Evolutionary conservation across 2,797 vertebrate genomes (phyloP), one percentile per base, ranked within the genome.

Genomic region (Taeniopygia guttata): DNA sequence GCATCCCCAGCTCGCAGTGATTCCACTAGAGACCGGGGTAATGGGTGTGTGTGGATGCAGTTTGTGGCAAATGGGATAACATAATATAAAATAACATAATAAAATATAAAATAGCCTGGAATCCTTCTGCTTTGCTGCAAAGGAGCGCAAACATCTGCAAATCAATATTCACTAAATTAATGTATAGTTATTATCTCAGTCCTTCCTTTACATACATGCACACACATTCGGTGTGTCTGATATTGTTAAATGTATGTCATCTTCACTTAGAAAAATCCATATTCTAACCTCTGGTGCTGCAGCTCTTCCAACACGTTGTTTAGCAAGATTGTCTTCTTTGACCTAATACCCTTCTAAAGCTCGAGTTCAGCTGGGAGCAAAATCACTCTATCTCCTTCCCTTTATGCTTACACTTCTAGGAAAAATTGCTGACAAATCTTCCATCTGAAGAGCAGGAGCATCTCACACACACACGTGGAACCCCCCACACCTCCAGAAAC

Each of bases 381-480:
- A 87, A 69, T 17, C 62, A 43, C 36, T 67, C 10, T 3, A n/a
- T 70, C 36, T 72, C 93, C 40, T 72, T 93, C 40, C 26, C 26
- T 82, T 26, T 63, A 70, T n/a, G 14, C 74, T 94, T 72, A 49
- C 34, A 56, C 15, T 89, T 87, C n/a, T 16, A 60, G 29, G 73
- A 80, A 59, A 62, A 94, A 79, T 22, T 8, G 19, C 25, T 84
- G 60, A 68, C 19, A 88, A 80, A 81, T 52, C 22, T 43, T 89
- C 26, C 30, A 52, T 22, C 64, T 32, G 45, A 40, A 7, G 32
- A 42, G 34, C 54, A 55, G 49, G 18, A 83, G 5, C 26, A 74
- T 19, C 55, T 7, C 79, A 2, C 46, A 13, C 9, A 15, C 17
- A 11, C 3, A 29, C 1, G 0, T 21, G 1, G 32, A 48, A 5